phyloP scores from a whole-genome alignment of 2,113 vertebrate genomes.

The Pteronura brasiliensis region DNA sequence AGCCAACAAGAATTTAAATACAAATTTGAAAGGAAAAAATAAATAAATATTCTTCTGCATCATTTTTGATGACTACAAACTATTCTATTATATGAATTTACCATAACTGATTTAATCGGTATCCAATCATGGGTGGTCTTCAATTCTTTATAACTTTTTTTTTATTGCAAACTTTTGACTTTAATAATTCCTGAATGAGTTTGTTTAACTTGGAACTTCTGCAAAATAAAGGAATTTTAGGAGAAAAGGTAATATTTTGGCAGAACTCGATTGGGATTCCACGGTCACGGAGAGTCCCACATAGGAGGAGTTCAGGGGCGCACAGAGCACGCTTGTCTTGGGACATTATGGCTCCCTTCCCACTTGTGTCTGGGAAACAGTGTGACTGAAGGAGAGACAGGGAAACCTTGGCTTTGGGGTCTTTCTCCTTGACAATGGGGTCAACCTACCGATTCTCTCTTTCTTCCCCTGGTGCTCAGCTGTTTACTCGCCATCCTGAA shows the following conservation, averaged over 20 bases:
- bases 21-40: background rate
- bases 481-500: background rate
- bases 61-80: background rate
- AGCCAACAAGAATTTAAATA: background rate
- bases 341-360: background rate
- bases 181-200: background rate
- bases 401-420: too few species aligned
- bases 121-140: background rate
- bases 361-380: background rate
- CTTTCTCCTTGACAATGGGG: background rate
- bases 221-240: background rate
- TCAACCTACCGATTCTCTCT: background rate
- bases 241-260: background rate
- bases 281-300: accelerated
- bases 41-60: background rate
- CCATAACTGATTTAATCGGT: background rate
- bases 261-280: background rate
- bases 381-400: background rate
- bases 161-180: background rate
- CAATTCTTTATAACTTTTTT: background rate
- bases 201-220: background rate
- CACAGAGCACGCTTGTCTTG: background rate
- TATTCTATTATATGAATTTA: background rate
- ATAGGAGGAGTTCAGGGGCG: background rate
- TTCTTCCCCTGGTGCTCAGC: background rate